Evolutionary conservation across 2,113 vertebrate species (phyloP).

Genomic region (Ovis aries): DNA sequence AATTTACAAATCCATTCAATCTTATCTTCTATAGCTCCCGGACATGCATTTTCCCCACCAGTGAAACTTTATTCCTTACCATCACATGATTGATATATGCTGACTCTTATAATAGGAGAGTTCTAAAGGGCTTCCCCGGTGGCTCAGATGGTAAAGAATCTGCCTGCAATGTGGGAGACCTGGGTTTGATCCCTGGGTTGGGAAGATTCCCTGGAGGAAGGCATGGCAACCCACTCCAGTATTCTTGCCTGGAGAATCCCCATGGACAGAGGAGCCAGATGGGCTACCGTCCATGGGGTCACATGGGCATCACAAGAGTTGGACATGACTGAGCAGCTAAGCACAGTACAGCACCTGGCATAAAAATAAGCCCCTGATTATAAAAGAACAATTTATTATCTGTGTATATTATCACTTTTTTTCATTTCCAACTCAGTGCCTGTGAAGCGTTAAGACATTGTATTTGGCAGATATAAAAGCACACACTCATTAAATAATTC

Average conservation of each 20-base stretch:
- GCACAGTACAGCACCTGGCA: background rate
- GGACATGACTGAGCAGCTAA: background rate
- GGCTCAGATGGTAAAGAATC: background rate
- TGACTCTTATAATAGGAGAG: background rate
- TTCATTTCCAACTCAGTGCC: background rate
- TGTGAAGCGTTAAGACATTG: background rate
- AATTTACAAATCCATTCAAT: background rate
- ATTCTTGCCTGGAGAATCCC: background rate
- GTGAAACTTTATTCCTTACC: background rate
- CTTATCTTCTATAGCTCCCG: background rate
- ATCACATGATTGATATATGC: background rate
- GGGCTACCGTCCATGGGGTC: background rate
- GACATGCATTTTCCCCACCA: background rate
- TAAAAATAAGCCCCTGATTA: background rate
- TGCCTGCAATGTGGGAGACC: background rate
- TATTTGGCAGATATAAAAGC: background rate
- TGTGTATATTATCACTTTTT: background rate
- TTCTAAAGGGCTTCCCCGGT: background rate
- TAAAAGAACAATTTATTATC: background rate
- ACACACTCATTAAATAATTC: background rate
- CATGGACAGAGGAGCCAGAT: background rate
- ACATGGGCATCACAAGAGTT: background rate
- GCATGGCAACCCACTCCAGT: background rate
- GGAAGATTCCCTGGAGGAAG: background rate
- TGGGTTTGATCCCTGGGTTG: background rate